Evolutionary conservation across 2,113 vertebrate genomes (phyloP).

Genomic region (Crotalus viridis): DNA sequence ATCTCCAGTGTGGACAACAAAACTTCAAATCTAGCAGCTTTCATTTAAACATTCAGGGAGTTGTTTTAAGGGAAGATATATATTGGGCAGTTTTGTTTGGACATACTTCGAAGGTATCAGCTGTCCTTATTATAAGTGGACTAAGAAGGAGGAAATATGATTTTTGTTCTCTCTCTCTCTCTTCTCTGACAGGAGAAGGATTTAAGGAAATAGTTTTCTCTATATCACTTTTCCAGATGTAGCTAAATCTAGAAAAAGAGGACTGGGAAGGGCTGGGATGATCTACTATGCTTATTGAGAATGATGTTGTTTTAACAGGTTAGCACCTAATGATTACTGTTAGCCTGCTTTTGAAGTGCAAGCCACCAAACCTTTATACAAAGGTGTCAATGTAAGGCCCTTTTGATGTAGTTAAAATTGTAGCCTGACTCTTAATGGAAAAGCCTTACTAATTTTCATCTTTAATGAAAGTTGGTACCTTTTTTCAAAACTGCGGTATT

Average conservation of each 20-base stretch:
- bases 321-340: background rate
- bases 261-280: background rate
- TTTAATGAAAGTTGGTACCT: background rate
- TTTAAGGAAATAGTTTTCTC: background rate
- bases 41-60: background rate
- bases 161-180: background rate
- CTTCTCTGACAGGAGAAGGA: background rate
- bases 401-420: conserved; percentile 2
- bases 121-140: background rate
- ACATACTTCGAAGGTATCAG: background rate
- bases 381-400: conserved; percentile 27
- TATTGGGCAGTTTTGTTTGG: no score
- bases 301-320: background rate
- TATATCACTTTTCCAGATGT: background rate
- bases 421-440: conserved; percentile 8
- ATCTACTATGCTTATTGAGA: background rate
- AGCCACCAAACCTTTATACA: conserved; percentile 31
- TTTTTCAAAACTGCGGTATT: conserved; percentile 24
- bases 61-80: background rate
- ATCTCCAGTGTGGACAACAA: background rate
- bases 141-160: background rate
- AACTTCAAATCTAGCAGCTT: background rate
- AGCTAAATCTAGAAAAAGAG: background rate
- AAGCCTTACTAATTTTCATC: conserved; percentile 13
- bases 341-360: conserved; percentile 5